phyloP scores from a whole-genome alignment of 2,888 invertebrate species.

The Chelonus formosanus region DNA sequence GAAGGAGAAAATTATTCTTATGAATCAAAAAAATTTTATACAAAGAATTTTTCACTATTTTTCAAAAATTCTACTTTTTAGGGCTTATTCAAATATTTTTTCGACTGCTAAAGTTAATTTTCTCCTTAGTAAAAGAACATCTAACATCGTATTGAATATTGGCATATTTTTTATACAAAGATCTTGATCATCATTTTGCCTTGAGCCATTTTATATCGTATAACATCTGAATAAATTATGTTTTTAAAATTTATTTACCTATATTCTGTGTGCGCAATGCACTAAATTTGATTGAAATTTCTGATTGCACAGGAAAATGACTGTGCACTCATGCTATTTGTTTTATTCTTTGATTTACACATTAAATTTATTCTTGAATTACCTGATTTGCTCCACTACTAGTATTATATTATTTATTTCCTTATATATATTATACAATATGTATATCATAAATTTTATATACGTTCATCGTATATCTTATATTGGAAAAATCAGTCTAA shows the following conservation, averaged over 20 bases:
- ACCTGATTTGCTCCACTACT: no score
- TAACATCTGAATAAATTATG: constrained; percentile 44
- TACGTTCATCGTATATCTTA: constrained; percentile 2
- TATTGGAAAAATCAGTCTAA: constrained; percentile 17
- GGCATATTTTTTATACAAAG: constrained; percentile 43
- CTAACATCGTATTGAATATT: no score
- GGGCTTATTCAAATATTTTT: constrained; percentile 2
- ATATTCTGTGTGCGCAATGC: constrained; percentile 19
- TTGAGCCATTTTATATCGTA: constrained; percentile 44
- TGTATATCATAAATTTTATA: constrained; percentile 9
- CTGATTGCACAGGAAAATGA: constrained; percentile 3
- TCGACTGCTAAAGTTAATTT: constrained; percentile 4
- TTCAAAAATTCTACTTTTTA: constrained; percentile 33
- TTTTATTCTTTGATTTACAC: constrained; percentile 3
- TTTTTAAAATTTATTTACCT: constrained; percentile 33
- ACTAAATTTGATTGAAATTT: constrained; percentile 37
- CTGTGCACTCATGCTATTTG: constrained; percentile 23
- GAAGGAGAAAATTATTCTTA: background rate
- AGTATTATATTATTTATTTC: no score
- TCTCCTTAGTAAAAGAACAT: no score
- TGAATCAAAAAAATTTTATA: constrained; percentile 45
- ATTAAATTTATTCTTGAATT: no score
- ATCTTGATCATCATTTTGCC: constrained; percentile 42
- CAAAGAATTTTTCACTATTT: constrained; percentile 60
- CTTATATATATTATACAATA: constrained; percentile 1